Evolutionary conservation across 1,140 invertebrate genomes (phyloP).

Genomic region (Planococcus citri): DNA sequence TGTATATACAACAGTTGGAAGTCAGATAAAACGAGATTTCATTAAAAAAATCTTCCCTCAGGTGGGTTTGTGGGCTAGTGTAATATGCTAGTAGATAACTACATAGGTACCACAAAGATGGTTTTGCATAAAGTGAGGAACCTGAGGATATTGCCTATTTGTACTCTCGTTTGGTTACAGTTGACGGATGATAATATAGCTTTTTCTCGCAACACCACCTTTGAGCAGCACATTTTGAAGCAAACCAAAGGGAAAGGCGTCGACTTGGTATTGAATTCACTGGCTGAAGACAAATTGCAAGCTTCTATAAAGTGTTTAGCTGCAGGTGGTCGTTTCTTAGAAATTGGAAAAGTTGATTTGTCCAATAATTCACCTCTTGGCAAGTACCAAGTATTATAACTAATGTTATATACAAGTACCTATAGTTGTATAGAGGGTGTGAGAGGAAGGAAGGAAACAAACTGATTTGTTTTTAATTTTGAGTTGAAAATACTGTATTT

Average conservation of each 20-base stretch:
- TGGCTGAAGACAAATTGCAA: constrained; percentile 84
- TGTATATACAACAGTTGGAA: constrained; percentile 78
- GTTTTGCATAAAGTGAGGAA: no score
- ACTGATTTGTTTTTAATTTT: no score
- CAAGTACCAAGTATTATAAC: no score
- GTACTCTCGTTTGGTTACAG: no score
- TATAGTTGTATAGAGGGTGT: no score
- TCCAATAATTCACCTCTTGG: constrained; percentile 71
- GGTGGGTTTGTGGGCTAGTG: no score
- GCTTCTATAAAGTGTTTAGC: constrained; percentile 83
- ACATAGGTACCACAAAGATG: no score
- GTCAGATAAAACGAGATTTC: constrained; percentile 75
- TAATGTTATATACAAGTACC: no score
- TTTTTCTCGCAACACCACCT: constrained; percentile 81
- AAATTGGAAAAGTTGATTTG: constrained; percentile 94
- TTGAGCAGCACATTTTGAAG: constrained; percentile 72
- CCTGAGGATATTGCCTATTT: no score
- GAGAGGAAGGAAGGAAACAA: no score
- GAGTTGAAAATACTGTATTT: no score
- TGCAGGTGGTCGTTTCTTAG: constrained; percentile 80
- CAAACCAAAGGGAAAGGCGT: constrained; percentile 75
- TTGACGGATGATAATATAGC: constrained; percentile 71
- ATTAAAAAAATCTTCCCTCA: constrained; percentile 71
- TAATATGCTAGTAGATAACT: no score
- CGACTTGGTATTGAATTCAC: constrained; percentile 84